Base-by-base conservation (phyloP, 2,888 invertebrate genomes). In the Heliconius hortense region DNA sequence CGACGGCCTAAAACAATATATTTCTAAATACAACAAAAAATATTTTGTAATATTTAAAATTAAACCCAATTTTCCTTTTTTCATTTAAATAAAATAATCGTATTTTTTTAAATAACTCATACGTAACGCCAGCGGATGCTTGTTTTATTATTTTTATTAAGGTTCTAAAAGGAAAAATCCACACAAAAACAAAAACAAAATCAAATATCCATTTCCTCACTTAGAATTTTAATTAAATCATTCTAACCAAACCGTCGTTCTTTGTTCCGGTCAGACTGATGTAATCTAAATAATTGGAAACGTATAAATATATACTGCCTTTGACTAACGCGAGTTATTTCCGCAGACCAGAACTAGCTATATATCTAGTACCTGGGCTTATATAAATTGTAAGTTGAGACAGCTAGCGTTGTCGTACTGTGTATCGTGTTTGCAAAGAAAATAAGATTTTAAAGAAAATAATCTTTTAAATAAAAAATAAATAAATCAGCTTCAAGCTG, bases 301-400 rank as follows among this genome's bases (percentile, higher is more conserved):
- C 53, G 66, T 78, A 82, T 79, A 83, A 84, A 84, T 85, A 84
- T 84, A 87, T 85, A 81, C 81, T 86, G 84, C 88, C 87, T 87
- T 89, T 90, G 89, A 91, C 89, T 90, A 91, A 91, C 90, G 90
- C 84, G 84, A 82, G 87, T 90, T 91, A 90, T 91, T 91, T 92
- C 89, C 90, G 85, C 84, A 83, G 82, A 81, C 83, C 83, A 84
- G 88, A 89, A 90, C 90, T 90, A 90, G 89, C 90, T 88, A 88
- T 87, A 87, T 87, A 86, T 84, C 84, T 85, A 87, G 85, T 85
- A 84, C 81, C 86, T 84, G 83, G 86, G 84, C 84, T 84, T 78
- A 77, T 75, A 69, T 35, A 76, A 28, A 68, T 10, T 75, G 81
- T 71, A 82, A 74, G 67, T 43, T 24, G 78, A 62, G 73, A 80